Evolutionary conservation across 2,888 invertebrate species (phyloP), one percentile per base, ranked within the genome.

Genomic region (Hermaeophaga mercurialis): DNA sequence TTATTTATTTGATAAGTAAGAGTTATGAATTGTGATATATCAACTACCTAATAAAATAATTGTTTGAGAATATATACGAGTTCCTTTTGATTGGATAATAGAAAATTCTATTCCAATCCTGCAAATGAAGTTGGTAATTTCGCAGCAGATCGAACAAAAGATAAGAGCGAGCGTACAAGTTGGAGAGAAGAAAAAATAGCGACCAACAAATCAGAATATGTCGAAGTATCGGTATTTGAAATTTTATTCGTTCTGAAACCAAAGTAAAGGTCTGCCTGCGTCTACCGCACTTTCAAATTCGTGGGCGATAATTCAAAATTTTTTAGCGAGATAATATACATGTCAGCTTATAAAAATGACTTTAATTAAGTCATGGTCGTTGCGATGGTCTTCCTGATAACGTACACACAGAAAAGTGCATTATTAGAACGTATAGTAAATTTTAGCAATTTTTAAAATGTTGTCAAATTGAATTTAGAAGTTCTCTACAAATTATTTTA

Each of bases 261-360:
- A 52, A 55, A 50, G 31, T 24, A 39, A 50, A 50, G 50, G 50
- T 50, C 31, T 50, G 12, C 11, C 11, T 12, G 24, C 9, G n/a
- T 52, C 43, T 54, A 46, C 44, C 50, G 55, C 48, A 63, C 64
- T 64, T 64, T 65, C 62, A 60, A 67, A 69, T 58, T 69, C 68
- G 69, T 69, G 69, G 69, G 69, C 66, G 69, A 69, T 69, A 68
- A 66, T 67, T 68, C 63, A 67, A 63, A 56, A 36, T 39, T 52
- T 65, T 66, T 67, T 65, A 62, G 62, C 56, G 54, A 60, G 64
- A 63, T 65, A 66, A 67, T 69, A 67, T 63, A 65, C 61, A 59
- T 65, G 67, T 66, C 65, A 59, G 59, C 54, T 64, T 49, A 53
- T 39, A 56, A 58, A 60, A 62, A 61, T 63, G 61, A 59, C 58